Base-by-base conservation (phyloP, 2,888 invertebrate species). In the Odontomyia ornata region DNA sequence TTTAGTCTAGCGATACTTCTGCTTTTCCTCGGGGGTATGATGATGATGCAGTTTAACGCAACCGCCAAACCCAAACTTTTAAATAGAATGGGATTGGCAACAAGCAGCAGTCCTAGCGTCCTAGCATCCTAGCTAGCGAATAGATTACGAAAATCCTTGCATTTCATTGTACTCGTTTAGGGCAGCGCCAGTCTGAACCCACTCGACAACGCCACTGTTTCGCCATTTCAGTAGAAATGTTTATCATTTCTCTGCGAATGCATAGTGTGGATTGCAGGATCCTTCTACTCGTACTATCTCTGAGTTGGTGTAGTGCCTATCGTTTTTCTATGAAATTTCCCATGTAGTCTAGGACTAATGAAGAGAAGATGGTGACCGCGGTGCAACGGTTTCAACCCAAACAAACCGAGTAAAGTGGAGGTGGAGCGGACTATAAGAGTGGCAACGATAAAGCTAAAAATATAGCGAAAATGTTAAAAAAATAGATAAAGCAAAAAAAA, bases 361-460 rank as follows among this genome's bases (percentile, higher is more conserved):
- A n/a, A 64, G 64, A 11, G 18, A 65, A 36, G 36, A 60, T n/a
- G 36, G 65, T 36, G 36, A 65, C 65, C 36, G 65, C 65, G 65
- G 21, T 18, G 18, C 62, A 27, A 62, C n/a, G 27, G 62, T 62
- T n/a, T n/a, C n/a, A n/a, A n/a, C n/a, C 36, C 36, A 36, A 5
- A 9, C 36, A 36, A 36, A 9, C 5, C 5, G 36, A 36, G 36
- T 5, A 9, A 36, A 36, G 36, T 28, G 65, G 36, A 18, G 65
- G 21, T 36, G 65, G 65, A n/a, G n/a, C n/a, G n/a, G n/a, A n/a
- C n/a, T n/a, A n/a, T n/a, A n/a, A n/a, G n/a, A n/a, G n/a, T n/a
- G 52, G 52, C 52, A 52, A 18, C 36, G 65, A 30, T 65, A 65
- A 18, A 36, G 27, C 13, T 65, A 65, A 65, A 60, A 64, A 27